Percentiles rank a stretch among this genome's conserved stretches.
These are phyloP conservation scores for Dendrolimus kikuchii DNA, from an alignment of 1,140 invertebrate genomes.

Conservation along the genomic window DNA sequence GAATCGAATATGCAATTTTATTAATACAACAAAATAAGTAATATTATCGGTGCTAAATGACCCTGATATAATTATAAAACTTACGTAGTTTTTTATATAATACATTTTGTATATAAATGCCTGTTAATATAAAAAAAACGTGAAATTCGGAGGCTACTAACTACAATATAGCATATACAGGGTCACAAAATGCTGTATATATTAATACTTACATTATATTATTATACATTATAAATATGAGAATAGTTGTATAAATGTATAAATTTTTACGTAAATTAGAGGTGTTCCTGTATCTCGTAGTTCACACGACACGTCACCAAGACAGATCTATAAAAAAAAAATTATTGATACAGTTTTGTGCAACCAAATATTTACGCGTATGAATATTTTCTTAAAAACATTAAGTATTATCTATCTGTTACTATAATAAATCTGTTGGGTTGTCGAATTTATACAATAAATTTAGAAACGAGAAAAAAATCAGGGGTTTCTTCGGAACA, in stretches of 20 bases:
- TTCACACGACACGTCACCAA: too few relatives aligned
- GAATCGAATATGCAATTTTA: slow-evolving; percentile 1
- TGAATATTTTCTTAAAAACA: too few relatives aligned
- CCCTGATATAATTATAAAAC: slow-evolving; percentile 17
- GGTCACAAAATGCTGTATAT: slow-evolving; percentile 43
- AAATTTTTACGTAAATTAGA: slow-evolving; percentile 23
- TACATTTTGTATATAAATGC: slow-evolving; percentile 48
- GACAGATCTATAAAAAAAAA: too few relatives aligned
- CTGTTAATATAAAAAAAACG: slow-evolving; percentile 45
- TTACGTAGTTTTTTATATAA: slow-evolving; percentile 1
- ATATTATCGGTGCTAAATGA: slow-evolving; percentile 47
- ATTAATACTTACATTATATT: slow-evolving; percentile 12
- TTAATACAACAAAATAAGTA: slow-evolving; percentile 12
- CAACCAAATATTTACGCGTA: too few relatives aligned
- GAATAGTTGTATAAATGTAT: slow-evolving; percentile 30
- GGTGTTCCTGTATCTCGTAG: too few relatives aligned
- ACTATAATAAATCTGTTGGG: too few relatives aligned
- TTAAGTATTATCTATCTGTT: too few relatives aligned
- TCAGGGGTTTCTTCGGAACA: too few relatives aligned
- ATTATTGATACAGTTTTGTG: too few relatives aligned
- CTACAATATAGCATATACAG: slow-evolving; percentile 30
- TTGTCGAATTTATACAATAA: too few relatives aligned
- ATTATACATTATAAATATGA: slow-evolving; percentile 25
- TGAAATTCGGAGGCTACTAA: slow-evolving; percentile 40
- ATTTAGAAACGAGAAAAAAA: too few relatives aligned